These are phyloP conservation scores for Dendrocopos noguchii DNA, from an alignment of 2,113 vertebrate genomes.

Conservation along the genomic window DNA sequence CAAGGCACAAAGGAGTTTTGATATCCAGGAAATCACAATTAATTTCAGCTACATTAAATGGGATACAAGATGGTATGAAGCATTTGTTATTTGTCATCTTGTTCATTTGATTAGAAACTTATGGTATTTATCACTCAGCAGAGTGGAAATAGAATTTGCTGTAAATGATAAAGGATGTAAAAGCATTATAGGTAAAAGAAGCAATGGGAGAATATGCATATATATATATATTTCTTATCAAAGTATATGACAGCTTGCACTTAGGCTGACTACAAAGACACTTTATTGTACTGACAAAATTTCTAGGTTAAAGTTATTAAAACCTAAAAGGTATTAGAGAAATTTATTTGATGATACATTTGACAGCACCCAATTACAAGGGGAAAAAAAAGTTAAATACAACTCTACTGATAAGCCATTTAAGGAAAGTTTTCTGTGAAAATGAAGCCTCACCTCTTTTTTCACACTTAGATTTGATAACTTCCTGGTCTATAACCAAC, in stretches of 20 bases:
- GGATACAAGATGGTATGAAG: background rate
- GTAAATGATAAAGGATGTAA: background rate
- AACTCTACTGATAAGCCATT: background rate
- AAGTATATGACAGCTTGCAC: background rate
- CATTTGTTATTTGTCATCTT: conserved; percentile 60
- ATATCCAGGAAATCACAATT: conserved; percentile 61
- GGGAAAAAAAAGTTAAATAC: background rate
- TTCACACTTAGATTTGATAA: background rate
- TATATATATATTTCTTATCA: conserved; percentile 2
- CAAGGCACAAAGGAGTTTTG: conserved; percentile 42
- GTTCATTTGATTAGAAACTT: conserved; percentile 31
- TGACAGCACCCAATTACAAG: background rate
- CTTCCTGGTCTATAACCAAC: background rate
- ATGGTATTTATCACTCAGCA: conserved; percentile 51
- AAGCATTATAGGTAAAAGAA: conserved; percentile 12
- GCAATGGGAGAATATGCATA: background rate
- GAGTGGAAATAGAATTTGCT: conserved; percentile 36
- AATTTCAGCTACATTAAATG: conserved; percentile 24
- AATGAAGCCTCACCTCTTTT: background rate
- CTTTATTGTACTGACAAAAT: conserved; percentile 14
- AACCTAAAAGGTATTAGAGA: background rate
- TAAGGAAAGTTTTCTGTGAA: background rate
- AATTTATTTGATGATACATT: background rate
- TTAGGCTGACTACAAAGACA: background rate
- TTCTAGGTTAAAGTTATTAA: conserved; percentile 19